phyloP scores from a whole-genome alignment of 2,797 vertebrate species.

The Tapera naevia region DNA sequence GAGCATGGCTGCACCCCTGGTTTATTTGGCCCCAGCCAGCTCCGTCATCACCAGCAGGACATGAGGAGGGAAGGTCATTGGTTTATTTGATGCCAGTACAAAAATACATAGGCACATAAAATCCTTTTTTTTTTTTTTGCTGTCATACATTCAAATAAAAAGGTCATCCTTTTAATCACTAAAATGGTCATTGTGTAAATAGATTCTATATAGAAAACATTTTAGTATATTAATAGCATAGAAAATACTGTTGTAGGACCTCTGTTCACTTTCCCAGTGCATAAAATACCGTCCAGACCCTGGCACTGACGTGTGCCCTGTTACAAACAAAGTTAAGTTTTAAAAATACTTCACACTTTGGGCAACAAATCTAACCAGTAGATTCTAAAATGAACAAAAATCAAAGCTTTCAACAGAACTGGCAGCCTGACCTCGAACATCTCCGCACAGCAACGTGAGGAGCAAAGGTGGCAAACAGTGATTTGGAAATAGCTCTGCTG shows the following conservation, averaged over 20 bases:
- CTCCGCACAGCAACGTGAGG: neutral
- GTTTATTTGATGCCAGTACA: conserved; percentile 78
- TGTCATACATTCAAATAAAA: conserved; percentile 25
- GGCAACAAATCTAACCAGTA: conserved; percentile 73
- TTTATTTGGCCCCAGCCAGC: neutral
- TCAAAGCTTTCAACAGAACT: neutral
- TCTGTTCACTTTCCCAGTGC: neutral
- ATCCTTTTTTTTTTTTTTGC: neutral
- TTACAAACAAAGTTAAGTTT: conserved; percentile 49
- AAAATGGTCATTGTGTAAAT: conserved; percentile 62
- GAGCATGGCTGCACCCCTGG: no score
- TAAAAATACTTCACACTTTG: conserved; percentile 33
- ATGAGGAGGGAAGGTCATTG: neutral
- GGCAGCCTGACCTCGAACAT: neutral
- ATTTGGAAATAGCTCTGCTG: no score
- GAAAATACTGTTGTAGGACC: conserved; percentile 50
- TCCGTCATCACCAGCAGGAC: neutral
- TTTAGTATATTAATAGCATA: conserved; percentile 35
- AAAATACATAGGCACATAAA: conserved; percentile 77
- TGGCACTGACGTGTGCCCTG: neutral
- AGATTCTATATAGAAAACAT: conserved; percentile 69
- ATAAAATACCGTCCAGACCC: neutral
- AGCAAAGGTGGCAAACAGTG: accelerated
- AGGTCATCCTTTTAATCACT: conserved; percentile 36
- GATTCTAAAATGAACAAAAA: conserved; percentile 25